These are phyloP conservation scores for Ceriagrion tenellum DNA, from an alignment of 2,888 invertebrate species.

Conservation along the genomic window DNA sequence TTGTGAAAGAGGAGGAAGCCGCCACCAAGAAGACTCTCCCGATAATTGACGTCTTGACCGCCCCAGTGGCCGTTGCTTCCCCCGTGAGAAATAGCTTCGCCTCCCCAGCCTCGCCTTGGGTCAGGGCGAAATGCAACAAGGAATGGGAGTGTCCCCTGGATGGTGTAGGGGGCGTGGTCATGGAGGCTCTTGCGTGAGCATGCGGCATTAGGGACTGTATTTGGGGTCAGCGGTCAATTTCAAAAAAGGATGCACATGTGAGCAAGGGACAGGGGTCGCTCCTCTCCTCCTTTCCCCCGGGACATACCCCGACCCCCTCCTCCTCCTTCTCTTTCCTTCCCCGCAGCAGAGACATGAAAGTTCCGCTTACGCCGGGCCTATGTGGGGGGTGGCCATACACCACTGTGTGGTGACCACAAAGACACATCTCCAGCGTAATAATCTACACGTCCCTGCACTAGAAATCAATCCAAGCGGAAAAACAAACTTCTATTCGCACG, in stretches of 20 bases:
- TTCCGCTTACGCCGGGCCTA: neutral
- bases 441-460: neutral
- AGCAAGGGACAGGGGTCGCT: neutral
- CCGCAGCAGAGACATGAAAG: neutral
- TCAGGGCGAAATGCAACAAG: neutral
- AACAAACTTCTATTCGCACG: too few species aligned
- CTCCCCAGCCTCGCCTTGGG: too few species aligned
- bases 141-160: neutral
- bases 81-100: neutral
- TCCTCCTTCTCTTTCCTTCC: too few species aligned
- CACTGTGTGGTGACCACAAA: neutral
- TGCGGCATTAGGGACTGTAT: neutral
- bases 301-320: too few species aligned
- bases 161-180: neutral
- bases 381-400: neutral
- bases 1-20: neutral
- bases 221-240: constrained; percentile 22
- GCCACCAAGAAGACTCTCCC: neutral
- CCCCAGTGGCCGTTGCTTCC: neutral
- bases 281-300: neutral
- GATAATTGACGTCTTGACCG: neutral
- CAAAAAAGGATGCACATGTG: constrained; percentile 4
- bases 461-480: too few species aligned
- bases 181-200: neutral
- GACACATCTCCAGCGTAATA: neutral